Base-by-base conservation (phyloP, 2,113 vertebrate genomes). In the Microcebus jonahi region DNA sequence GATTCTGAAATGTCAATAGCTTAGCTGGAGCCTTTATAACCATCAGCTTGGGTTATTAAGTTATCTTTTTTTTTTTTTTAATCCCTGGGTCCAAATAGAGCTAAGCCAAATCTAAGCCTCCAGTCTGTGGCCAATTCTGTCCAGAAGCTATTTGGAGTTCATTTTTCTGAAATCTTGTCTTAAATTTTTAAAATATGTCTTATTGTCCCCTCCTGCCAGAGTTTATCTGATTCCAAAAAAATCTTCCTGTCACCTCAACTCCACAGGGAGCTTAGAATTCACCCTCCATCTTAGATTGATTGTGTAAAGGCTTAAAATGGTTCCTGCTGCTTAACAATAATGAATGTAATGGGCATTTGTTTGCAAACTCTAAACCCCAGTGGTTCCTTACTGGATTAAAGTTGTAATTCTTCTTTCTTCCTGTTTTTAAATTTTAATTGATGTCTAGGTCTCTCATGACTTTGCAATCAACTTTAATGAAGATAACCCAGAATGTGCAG, bases 391-490 rank as follows among this genome's bases (percentile, higher is more conserved):
- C 83, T 97, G 73, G 91, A 96, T 97, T 97, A 91, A 85, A 92
- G 42, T 92, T 81, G 2, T 98, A 92, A 98, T 97, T 97, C 97
- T 95, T 87, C 48, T 92, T 77, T 90, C 90, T 94, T 94, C 42
- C 42, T 97, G 45, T 96, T 97, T 91, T 85, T 63, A 97, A 95
- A 91, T 89, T 48, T 96, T 82, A 93, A 70, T 96, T 94, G 80
- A 39, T 94, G 61, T 95, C 95, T 98, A 99, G 99, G 99, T 99
- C 68, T 99, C 99, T 96, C 99, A 99, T 85, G 99, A 99, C 98
- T 99, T 99, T 97, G 99, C 99, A 53, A 99, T 99, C 98, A 99
- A 99, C 98, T 99, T 99, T 98, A 99, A 99, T 63, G 99, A 99
- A 98, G 99, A 99, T 88, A 99, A 99, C 95, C 99, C 99, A 0